Conservation (phyloP, 2,888 invertebrate species). For the Chrysopilus asiliformis region DNA sequence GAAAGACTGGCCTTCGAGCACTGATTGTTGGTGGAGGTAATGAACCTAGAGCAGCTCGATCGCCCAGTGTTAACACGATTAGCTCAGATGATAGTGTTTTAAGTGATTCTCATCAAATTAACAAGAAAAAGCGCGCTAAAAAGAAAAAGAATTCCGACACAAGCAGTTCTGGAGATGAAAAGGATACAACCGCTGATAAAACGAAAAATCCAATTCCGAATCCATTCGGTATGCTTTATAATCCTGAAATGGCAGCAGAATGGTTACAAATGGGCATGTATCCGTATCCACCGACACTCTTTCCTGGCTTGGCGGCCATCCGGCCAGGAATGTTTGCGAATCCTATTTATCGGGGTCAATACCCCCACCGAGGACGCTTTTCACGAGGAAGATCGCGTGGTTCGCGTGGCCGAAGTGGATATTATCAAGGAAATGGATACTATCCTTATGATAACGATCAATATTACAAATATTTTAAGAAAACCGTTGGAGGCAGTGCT, state of each 20-base stretch:
- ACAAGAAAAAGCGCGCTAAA: conserved; percentile 14
- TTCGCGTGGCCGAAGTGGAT: conserved; percentile 9
- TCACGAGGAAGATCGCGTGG: conserved; percentile 37
- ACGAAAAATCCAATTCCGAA: conserved; percentile 26
- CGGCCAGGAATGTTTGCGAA: conserved; percentile 27
- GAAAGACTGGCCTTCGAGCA: conserved; percentile 26
- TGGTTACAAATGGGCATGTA: conserved; percentile 34
- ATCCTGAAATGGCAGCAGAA: conserved; percentile 26
- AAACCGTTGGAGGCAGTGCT: conserved; percentile 41
- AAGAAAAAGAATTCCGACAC: conserved; percentile 20
- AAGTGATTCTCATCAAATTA: conserved; percentile 12
- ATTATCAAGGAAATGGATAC: conserved; percentile 18
- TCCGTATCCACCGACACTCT: conserved; percentile 24
- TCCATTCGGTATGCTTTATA: conserved; percentile 19
- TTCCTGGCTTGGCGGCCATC: conserved; percentile 25
- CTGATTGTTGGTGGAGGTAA: conserved; percentile 21
- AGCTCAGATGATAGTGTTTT: conserved; percentile 21
- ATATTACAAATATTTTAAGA: conserved; percentile 44
- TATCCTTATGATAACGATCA: conserved; percentile 20
- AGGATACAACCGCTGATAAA: conserved; percentile 21
- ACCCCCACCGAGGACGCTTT: conserved; percentile 27
- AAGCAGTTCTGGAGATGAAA: conserved; percentile 35
- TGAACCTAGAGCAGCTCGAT: conserved; percentile 14
- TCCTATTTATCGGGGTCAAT: conserved; percentile 21
- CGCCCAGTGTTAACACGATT: conserved; percentile 17